Base-by-base conservation (phyloP, 2,797 vertebrate genomes). In the Hoplostethus mediterraneus region DNA sequence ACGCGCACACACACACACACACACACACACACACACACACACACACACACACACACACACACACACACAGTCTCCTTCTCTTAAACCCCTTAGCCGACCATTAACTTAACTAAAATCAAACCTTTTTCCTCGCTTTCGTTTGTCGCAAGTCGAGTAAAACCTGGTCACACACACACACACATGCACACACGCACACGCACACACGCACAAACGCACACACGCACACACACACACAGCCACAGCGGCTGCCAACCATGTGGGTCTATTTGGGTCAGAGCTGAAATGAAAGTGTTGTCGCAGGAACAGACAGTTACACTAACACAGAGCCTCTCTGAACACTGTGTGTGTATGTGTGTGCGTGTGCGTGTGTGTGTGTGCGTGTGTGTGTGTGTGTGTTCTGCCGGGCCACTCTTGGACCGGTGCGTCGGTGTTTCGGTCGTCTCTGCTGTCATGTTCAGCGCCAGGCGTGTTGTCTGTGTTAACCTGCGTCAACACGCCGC, bases 401-500 rank as follows among this genome's bases (percentile, higher is more conserved):
- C 75, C 45, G 28, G 79, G 84, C 82, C 78, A 78, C 80, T 13
- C 75, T 75, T 83, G 82, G 83, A 85, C 84, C 40, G 33, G 75
- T 77, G 72, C 54, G 55, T 79, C 67, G 54, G 47, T 55, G 67
- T 54, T n/a, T 61, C 68, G 51, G 28, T 77, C 31, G 63, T 82
- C 54, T 84, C 67, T 63, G 64, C 84, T 82, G 86, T 90, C 86
- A 82, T 79, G 88, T 87, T 74, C 70, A 45, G 1, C 21, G 21
- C 21, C 21, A 21, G 21, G 21, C 21, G 21, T 21, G 21, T 21
- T 83, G 21, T 30, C 47, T 1, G 48, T 7, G 84, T 61, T 90
- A 90, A 90, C 88, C 88, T 90, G 88, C 86, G 88, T 90, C 87
- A 88, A 87, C 86, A 80, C 80, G 12, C 0, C 60, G 62, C 30